Evolutionary conservation across 2,113 vertebrate species (phyloP), one percentile per base, ranked within the genome.

Genomic region (Pterocles orientalis): DNA sequence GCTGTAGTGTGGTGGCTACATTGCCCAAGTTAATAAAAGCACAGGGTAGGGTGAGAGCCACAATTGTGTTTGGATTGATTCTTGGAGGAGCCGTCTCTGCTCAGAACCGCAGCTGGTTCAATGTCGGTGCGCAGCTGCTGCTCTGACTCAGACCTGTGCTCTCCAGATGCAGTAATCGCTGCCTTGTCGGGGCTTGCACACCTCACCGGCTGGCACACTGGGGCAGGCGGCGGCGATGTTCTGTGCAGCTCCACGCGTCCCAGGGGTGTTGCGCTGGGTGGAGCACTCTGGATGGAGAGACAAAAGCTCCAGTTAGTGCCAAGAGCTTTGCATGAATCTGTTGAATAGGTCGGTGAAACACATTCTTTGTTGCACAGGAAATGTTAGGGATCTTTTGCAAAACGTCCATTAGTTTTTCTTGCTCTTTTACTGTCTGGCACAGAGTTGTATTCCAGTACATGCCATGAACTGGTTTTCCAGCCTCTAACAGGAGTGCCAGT

Each of bases 41-140:
- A 12, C 25, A 20, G 66, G 57, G 13, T 20, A 68, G 85, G 53
- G 58, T 56, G 64, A 56, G 80, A 91, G 45, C 15, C 70, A 23
- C 82, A 91, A 94, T 93, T 48, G 33, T 3, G 77, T 94, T 97
- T 91, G 71, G 65, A 94, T 95, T 34, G 94, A 95, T 95, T 65
- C 41, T 48, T 54, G 6, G 1, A 56, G 73, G 87, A 43, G 45
- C 71, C 64, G 82, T 39, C 89, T 79, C 64, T 86, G 76, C 86
- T 60, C 18, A 21, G 39, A 60, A 34, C 13, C 72, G 23, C 51
- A 11, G 7, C 28, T n/a, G 34, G 86, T 82, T 13, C 58, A 36
- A 77, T 26, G 9, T 17, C 25, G 36, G 7, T 8, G 11, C 45
- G 33, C 48, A 10, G 70, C 9, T 58, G 50, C 50, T 47, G 18